These are phyloP conservation scores for Uloborus diversus DNA, from an alignment of 1,140 invertebrate species.

Conservation along the genomic window DNA sequence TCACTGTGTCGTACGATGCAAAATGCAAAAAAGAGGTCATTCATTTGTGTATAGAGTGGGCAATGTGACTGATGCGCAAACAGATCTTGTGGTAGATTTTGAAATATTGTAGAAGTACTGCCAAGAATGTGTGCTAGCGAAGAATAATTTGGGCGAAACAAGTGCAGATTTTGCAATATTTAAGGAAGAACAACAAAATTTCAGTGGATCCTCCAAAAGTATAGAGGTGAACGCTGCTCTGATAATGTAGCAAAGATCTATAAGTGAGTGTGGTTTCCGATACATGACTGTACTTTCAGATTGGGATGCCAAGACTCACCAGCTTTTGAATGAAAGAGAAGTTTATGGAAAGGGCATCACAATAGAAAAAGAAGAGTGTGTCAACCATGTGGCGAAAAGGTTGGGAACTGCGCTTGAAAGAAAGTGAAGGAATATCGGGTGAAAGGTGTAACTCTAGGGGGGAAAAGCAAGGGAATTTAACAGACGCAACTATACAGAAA, in stretches of 20 bases:
- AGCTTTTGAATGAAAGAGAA: not conserved
- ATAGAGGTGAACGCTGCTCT: not conserved
- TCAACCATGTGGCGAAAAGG: not conserved
- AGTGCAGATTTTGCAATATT: too few relatives aligned
- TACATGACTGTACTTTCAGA: not conserved
- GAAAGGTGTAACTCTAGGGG: not conserved
- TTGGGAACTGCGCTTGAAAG: not conserved
- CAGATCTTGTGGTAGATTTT: too few relatives aligned
- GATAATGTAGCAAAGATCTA: not conserved
- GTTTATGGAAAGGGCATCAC: not conserved
- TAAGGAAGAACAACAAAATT: conserved; percentile 59
- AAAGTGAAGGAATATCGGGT: not conserved
- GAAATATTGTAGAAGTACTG: too few relatives aligned
- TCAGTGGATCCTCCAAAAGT: conserved; percentile 6
- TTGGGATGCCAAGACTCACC: conserved; percentile 2
- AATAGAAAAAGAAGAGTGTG: conserved; percentile 5
- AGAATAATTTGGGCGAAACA: too few relatives aligned
- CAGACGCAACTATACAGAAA: not conserved
- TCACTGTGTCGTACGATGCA: too few relatives aligned
- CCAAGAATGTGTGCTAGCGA: too few relatives aligned
- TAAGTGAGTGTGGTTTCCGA: not conserved
- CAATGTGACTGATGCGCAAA: too few relatives aligned
- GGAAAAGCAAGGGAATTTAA: not conserved
- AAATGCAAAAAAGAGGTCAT: too few relatives aligned
- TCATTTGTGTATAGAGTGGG: too few relatives aligned